Base-by-base conservation (phyloP, 2,113 vertebrate genomes). In the Tyto alba region DNA sequence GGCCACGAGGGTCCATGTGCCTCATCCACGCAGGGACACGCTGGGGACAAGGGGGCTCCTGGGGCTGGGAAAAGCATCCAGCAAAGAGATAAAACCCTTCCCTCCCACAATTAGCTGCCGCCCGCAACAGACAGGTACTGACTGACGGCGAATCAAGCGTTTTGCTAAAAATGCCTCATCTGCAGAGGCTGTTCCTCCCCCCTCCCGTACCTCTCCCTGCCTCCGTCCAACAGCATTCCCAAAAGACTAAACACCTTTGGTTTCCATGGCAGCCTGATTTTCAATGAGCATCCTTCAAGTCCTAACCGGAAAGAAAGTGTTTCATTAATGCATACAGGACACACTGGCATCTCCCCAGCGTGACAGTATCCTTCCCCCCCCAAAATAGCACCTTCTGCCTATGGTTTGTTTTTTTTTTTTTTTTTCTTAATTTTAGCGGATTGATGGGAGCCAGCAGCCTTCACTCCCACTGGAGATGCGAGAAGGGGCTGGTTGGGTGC, bases 181-280 rank as follows among this genome's bases (percentile, higher is more conserved):
- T 69, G 83, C 64, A 62, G 88, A 74, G 29, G 50, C 55, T 73
- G n/a, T 34, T 91, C 73, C 78, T 48, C 34, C 57, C 76, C 36
- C n/a, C 23, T 57, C 73, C 79, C 16, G 5, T 69, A 86, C 91
- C 91, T 81, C 86, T 80, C 80, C 63, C 76, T 71, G 80, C 72
- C 91, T 88, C 87, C 14, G 57, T 89, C 96, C 96, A 71, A 88
- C 92, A 85, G 92, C 96, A 88, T 87, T 96, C 97, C 95, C 95
- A 93, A 96, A 96, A 96, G 97, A 95, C 92, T 82, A 92, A 96
- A 96, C 97, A 97, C 96, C 96, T 97, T 95, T 77, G 71, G 97
- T 97, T 97, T 95, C 97, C 96, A 97, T 97, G 93, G 95, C 95
- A 97, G 95, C 97, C 90, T 95, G 96, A 93, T 94, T 97, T 95